Conservation (phyloP, 1,140 invertebrate genomes). For the Panagrolaimus sp. region DNA sequence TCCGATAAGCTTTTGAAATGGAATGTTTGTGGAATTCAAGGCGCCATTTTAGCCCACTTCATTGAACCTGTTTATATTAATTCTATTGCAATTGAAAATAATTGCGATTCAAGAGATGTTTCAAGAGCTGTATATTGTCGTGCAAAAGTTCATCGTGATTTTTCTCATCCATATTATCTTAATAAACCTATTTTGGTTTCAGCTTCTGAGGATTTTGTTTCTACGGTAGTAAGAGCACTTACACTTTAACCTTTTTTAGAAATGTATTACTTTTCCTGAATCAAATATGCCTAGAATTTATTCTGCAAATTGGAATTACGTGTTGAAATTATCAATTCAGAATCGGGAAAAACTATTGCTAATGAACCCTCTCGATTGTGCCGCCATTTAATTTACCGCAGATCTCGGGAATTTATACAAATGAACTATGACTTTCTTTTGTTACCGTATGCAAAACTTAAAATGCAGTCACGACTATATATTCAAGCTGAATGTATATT, state of each 20-base stretch:
- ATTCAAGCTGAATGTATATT: too few relatives aligned
- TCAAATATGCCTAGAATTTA: background rate
- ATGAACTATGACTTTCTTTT: too few relatives aligned
- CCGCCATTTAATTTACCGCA: too few relatives aligned
- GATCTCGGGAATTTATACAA: too few relatives aligned
- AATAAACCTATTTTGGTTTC: slow-evolving; percentile 1
- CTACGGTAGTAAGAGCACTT: too few relatives aligned
- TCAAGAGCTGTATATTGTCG: background rate
- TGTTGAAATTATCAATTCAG: background rate
- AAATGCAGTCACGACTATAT: too few relatives aligned
- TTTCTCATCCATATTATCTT: background rate
- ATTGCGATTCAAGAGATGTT: background rate
- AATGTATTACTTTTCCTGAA: background rate
- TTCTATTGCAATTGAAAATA: background rate
- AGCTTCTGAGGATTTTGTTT: background rate
- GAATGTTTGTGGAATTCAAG: slow-evolving; percentile 1
- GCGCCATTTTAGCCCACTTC: background rate
- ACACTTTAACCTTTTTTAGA: background rate
- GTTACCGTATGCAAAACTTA: too few relatives aligned
- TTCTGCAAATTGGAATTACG: background rate
- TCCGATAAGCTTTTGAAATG: background rate
- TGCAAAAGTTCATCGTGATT: too few relatives aligned
- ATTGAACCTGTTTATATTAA: background rate
- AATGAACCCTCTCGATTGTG: too few relatives aligned
- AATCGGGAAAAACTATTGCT: background rate